Evolutionary conservation across 2,113 vertebrate species (phyloP).

Genomic region (Sorex fumeus): DNA sequence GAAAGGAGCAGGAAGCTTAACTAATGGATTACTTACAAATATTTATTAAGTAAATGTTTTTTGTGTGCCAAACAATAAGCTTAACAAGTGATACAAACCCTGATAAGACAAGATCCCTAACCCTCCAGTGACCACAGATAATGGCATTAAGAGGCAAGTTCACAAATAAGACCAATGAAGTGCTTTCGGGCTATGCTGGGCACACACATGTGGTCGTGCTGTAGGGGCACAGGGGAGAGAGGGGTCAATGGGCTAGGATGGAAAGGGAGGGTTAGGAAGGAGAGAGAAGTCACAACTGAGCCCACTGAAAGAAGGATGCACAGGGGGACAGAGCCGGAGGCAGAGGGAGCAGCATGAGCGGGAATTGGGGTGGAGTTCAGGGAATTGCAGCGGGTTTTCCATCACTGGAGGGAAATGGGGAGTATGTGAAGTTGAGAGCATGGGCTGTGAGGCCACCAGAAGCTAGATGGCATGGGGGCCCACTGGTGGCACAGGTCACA

Average conservation of each 20-base stretch:
- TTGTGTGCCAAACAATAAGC: not conserved
- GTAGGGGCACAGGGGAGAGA: not conserved
- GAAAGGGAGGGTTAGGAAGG: not conserved
- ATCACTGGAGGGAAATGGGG: not conserved
- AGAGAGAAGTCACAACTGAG: not conserved
- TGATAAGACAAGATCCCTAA: not conserved
- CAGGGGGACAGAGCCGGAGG: not conserved
- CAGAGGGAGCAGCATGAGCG: not conserved
- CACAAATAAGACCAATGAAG: not conserved
- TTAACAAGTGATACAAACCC: not conserved
- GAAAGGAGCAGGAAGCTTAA: not conserved
- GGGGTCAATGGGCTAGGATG: not conserved
- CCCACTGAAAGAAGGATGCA: not conserved
- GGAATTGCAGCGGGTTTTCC: not conserved
- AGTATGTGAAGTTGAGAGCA: not conserved
- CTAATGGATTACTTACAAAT: not conserved
- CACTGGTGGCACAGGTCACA: not conserved
- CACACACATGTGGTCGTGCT: too few relatives aligned
- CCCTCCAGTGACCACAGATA: not conserved
- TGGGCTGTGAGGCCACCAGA: not conserved
- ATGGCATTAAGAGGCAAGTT: not conserved
- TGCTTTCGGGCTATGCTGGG: not conserved
- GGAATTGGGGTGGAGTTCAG: not conserved
- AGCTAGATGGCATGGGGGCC: not conserved
- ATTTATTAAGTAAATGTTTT: constrained; percentile 11